A percentile compares a stretch with the other conserved stretches of the same genome.
These are phyloP conservation scores for Sinocyclocheilus rhinocerous DNA, from an alignment of 2,113 vertebrate genomes.

Conservation along the genomic window DNA sequence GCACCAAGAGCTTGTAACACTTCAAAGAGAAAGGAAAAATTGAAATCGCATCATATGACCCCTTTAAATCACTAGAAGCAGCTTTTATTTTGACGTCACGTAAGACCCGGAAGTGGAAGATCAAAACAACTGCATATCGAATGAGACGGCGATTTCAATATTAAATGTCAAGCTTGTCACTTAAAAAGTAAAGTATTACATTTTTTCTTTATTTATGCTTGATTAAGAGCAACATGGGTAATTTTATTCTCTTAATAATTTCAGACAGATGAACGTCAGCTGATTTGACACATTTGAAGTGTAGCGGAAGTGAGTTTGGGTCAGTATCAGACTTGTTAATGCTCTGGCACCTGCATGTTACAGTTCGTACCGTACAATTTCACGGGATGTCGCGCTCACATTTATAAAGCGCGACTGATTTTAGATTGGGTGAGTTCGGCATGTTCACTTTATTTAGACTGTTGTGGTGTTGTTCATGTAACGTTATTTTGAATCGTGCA, in stretches of 20 bases:
- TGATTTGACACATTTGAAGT: neutral
- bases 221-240: neutral
- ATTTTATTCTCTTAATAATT: neutral
- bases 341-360: slow-evolving; percentile 7
- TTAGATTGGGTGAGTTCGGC: neutral
- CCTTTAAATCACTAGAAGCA: neutral
- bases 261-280: neutral
- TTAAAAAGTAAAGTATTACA: neutral
- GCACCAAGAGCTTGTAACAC: too few species aligned
- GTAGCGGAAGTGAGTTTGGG: neutral
- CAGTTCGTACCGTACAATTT: too few species aligned
- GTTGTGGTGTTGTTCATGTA: neutral
- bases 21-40: too few species aligned
- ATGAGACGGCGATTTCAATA: neutral
- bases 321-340: neutral
- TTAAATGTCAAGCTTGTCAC: neutral
- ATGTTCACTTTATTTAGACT: neutral
- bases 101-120: slow-evolving; percentile 2
- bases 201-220: neutral
- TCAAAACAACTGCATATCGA: neutral
- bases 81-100: neutral
- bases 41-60: too few species aligned
- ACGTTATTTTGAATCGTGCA: neutral
- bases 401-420: neutral
- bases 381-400: neutral